Evolutionary conservation across 2,888 invertebrate genomes (phyloP).

Genomic region (Blomia tropicalis): DNA sequence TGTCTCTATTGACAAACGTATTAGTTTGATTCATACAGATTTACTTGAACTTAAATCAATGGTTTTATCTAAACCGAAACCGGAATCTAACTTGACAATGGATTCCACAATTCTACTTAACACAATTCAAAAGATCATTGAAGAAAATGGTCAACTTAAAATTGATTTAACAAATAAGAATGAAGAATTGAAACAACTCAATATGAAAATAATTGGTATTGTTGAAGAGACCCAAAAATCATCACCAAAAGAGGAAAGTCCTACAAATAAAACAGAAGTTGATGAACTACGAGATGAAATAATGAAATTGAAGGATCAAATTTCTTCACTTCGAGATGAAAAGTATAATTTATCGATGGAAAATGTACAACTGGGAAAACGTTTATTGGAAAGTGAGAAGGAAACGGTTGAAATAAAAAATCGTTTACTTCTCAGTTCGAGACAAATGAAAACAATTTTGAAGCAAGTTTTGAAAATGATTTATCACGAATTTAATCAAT

Average conservation of each 20-base stretch:
- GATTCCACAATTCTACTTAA: slow-evolving; percentile 15
- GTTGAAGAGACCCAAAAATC: not conserved
- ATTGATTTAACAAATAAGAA: slow-evolving; percentile 28
- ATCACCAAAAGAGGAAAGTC: not conserved
- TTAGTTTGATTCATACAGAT: not conserved
- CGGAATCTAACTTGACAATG: not conserved
- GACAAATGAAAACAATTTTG: not conserved
- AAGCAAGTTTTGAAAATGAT: not conserved
- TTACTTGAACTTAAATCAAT: not conserved
- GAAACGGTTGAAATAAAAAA: not conserved
- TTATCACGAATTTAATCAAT: not conserved
- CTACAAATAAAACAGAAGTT: not conserved
- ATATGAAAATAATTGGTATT: slow-evolving; percentile 30
- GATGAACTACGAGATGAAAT: not conserved
- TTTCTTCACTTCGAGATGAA: not conserved
- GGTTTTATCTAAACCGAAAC: not conserved
- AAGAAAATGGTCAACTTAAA: slow-evolving; percentile 30
- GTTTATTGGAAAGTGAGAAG: not conserved
- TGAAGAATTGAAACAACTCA: slow-evolving; percentile 28
- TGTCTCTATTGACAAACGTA: not conserved
- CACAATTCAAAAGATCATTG: slow-evolving; percentile 17
- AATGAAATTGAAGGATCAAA: not conserved
- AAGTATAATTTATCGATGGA: not conserved
- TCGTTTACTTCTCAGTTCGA: not conserved
- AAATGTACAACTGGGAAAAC: not conserved